phyloP scores from a whole-genome alignment of 1,140 invertebrate genomes.

The Acromyrmex charruanus region DNA sequence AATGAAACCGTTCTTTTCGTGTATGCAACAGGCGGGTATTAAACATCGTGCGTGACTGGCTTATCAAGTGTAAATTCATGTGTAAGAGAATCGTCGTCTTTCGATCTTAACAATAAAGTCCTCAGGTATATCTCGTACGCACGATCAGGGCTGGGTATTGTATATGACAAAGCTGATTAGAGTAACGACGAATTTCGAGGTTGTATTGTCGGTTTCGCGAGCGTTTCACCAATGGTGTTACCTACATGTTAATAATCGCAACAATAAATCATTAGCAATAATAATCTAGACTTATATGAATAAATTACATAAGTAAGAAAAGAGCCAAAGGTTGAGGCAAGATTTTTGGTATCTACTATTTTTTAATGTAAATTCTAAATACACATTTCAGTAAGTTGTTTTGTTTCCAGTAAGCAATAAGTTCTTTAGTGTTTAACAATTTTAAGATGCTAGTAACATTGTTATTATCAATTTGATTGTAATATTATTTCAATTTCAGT shows the following conservation, averaged over 20 bases:
- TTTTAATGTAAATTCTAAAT: no score
- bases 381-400: no score
- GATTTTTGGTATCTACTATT: no score
- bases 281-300: no score
- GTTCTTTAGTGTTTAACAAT: no score
- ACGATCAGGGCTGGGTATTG: constrained; percentile 30
- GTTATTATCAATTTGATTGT: no score
- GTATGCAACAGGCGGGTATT: constrained; percentile 36
- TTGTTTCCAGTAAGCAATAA: no score
- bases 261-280: background rate
- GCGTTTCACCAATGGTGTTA: constrained; percentile 30
- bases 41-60: constrained; percentile 6
- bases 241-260: constrained; percentile 54
- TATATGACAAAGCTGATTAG: constrained; percentile 25
- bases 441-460: no score
- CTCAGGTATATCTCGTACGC: constrained; percentile 30
- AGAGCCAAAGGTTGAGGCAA: no score
- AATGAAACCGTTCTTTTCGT: no score
- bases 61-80: constrained; percentile 42
- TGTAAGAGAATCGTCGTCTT: background rate
- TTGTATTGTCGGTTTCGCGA: constrained; percentile 45
- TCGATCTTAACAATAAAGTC: constrained; percentile 29
- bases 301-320: no score
- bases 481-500: no score
- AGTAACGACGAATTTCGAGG: constrained; percentile 48